A percentile compares a stretch with the other conserved stretches of the same genome.
Evolutionary conservation across 2,888 invertebrate genomes (phyloP).

Genomic region (Dromius quadrimaculatus): DNA sequence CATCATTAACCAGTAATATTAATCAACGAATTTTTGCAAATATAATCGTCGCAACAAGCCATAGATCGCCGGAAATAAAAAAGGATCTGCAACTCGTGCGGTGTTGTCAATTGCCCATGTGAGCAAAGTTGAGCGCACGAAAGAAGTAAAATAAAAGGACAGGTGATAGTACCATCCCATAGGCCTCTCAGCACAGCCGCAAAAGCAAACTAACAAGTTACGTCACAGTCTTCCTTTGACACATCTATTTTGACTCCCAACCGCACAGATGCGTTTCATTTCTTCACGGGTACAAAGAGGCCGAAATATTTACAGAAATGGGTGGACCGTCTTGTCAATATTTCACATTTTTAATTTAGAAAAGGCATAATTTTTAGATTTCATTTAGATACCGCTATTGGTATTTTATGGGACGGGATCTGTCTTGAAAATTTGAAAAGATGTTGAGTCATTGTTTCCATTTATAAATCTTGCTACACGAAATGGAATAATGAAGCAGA

Average conservation of each 20-base stretch:
- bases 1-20: too few relatives aligned
- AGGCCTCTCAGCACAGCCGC: conserved; percentile 16
- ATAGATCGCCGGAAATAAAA: conserved; percentile 52
- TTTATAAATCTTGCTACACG: conserved; percentile 36
- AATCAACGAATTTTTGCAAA: conserved; percentile 2
- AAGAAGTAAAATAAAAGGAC: conserved; percentile 58
- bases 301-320: conserved; percentile 45
- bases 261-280: conserved; percentile 3
- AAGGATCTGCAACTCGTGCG: too few relatives aligned
- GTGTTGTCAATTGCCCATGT: too few relatives aligned
- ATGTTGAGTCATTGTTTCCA: conserved; percentile 38
- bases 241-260: conserved; percentile 25
- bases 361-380: conserved; percentile 53
- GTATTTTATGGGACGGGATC: conserved; percentile 24
- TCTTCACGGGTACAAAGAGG: not conserved
- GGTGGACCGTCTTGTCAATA: conserved; percentile 55
- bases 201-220: conserved; percentile 3
- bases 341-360: conserved; percentile 56
- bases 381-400: conserved; percentile 43
- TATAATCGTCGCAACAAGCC: too few relatives aligned
- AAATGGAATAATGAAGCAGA: conserved; percentile 37
- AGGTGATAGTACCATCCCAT: conserved; percentile 57
- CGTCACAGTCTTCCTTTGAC: conserved; percentile 3
- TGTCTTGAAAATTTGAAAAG: conserved; percentile 28
- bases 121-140: too few relatives aligned